Base-by-base conservation (phyloP, 2,888 invertebrate genomes). In the Chrysodeixis includens region DNA sequence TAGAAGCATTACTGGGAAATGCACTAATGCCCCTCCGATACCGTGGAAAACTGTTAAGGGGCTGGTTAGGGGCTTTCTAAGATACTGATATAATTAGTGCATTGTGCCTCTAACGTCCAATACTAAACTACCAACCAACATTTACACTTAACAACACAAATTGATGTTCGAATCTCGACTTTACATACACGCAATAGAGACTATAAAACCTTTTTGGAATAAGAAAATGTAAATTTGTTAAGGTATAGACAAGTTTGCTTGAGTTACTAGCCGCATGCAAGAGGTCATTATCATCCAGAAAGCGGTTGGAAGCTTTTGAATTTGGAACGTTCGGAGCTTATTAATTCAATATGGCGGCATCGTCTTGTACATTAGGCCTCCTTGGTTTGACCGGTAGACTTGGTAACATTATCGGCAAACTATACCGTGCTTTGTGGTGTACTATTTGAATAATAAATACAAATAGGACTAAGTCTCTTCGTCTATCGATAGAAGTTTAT, bases 31-130 rank as follows among this genome's bases (percentile, higher is more conserved):
- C 87, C 86, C 89, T 89, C 77, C 92, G 86, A 92, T 92, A 92
- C 92, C 83, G 86, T 88, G 93, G 92, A 94, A 95, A 95, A 94
- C 93, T 94, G 94, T 94, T 94, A 94, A 94, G 95, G 94, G 94
- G 94, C 88, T 92, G 93, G 93, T 93, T 93, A 91, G 93, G 81
- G 92, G 94, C 94, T 93, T 94, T 92, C 94, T 93, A 92, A 94
- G 94, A 93, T 90, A 88, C 90, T 94, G 94, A 95, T 94, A 92
- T 93, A 90, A 93, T 95, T 94, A 95, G 93, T 93, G 90, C 91
- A 93, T 93, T 93, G 92, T 93, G 84, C 92, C 90, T 88, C 87
- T 86, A 88, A 89, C 89, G 88, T 88, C 86, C 89, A 88, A 88
- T 85, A 87, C 83, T 87, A 74, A 72, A 78, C 77, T 83, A 83